Evolutionary conservation across 2,888 invertebrate species (phyloP).

Genomic region (Monochamus alternatus): DNA sequence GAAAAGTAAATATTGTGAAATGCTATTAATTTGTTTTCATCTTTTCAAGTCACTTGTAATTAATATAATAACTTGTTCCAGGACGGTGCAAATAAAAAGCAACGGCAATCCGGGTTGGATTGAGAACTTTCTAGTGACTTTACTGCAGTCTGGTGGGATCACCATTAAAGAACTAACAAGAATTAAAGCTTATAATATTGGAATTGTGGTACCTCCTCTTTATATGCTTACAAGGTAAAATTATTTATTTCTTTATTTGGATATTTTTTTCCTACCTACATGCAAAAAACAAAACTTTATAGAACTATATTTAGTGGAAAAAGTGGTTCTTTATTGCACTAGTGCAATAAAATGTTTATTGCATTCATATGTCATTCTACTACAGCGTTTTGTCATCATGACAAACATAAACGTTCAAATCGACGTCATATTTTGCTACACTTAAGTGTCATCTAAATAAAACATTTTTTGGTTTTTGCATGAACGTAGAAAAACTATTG

Average conservation of each 20-base stretch:
- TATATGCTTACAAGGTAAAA: slow-evolving; percentile 65
- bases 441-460: too few relatives aligned
- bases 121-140: slow-evolving; percentile 76
- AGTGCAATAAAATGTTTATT: too few relatives aligned
- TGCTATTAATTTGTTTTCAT: background rate
- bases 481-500: too few relatives aligned
- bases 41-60: background rate
- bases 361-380: too few relatives aligned
- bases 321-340: too few relatives aligned
- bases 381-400: too few relatives aligned
- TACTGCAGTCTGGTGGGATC: slow-evolving; percentile 74
- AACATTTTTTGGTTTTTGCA: too few relatives aligned
- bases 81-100: slow-evolving; percentile 75
- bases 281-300: too few relatives aligned
- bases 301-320: too few relatives aligned
- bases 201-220: slow-evolving; percentile 64
- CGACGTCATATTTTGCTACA: too few relatives aligned
- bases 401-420: too few relatives aligned
- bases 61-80: slow-evolving; percentile 43
- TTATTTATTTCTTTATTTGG: slow-evolving; percentile 1
- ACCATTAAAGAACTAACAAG: slow-evolving; percentile 69
- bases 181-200: slow-evolving; percentile 61
- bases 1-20: slow-evolving; percentile 73
- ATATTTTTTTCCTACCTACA: too few relatives aligned
- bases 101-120: slow-evolving; percentile 80